Evolutionary conservation across 2,888 invertebrate species (phyloP).

Genomic region (Galerucella pusilla): DNA sequence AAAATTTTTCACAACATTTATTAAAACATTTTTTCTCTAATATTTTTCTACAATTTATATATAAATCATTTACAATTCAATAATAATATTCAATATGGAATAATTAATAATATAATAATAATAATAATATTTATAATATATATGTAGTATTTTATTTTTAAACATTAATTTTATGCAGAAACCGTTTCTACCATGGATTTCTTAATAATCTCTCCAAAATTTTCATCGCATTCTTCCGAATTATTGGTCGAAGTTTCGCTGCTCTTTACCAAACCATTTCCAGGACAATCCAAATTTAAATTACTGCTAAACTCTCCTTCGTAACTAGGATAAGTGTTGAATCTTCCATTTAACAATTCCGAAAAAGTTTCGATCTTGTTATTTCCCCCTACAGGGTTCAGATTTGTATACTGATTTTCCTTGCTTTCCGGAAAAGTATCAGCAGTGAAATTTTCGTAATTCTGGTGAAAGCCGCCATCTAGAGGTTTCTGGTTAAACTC

Average conservation of each 20-base stretch:
- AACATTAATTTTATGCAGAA: conserved; percentile 72
- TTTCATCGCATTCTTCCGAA: conserved; percentile 72
- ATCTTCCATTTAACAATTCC: conserved; percentile 71
- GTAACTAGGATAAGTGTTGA: conserved; percentile 66
- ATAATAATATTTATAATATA: conserved; percentile 45
- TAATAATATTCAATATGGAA: conserved; percentile 61
- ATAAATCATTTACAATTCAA: conserved; percentile 64
- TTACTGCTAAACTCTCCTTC: conserved; percentile 54
- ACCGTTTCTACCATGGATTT: conserved; percentile 93
- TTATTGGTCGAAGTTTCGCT: conserved; percentile 43
- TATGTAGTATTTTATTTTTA: not conserved
- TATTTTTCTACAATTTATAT: conserved; percentile 64
- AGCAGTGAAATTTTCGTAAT: conserved; percentile 69
- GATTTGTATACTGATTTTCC: conserved; percentile 74
- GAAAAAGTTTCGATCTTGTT: conserved; percentile 79
- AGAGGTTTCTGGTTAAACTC: conserved; percentile 52
- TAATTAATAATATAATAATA: conserved; percentile 55
- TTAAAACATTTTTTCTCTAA: conserved; percentile 64
- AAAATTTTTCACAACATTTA: conserved; percentile 65
- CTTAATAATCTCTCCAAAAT: conserved; percentile 92
- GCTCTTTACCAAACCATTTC: conserved; percentile 45
- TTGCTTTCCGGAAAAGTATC: conserved; percentile 63
- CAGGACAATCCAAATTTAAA: conserved; percentile 11
- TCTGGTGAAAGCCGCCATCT: conserved; percentile 63
- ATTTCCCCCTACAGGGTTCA: conserved; percentile 74